Evolutionary conservation across 2,888 invertebrate genomes (phyloP), one percentile per base, ranked within the genome.

Genomic region (Sarcophaga subvicina): DNA sequence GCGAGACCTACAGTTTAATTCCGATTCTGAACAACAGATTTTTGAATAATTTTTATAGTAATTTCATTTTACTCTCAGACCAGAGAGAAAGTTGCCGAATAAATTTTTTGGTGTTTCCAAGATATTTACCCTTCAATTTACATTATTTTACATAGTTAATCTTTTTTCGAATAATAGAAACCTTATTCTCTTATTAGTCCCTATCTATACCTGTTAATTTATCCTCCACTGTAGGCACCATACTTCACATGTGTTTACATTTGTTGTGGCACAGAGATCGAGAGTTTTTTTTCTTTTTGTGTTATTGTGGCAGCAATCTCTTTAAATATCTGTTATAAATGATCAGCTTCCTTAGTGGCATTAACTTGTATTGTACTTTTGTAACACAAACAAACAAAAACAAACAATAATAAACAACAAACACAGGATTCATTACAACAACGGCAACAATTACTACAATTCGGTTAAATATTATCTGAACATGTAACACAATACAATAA

Each of bases 291-390:
- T 79, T 54, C 37, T 37, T 45, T 25, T 67, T 6, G n/a, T 54
- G 59, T 25, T 37, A 10, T 37, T 37, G 10, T 37, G 12, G 54
- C 17, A 54, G 12, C 17, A 54, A 12, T 54, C 54, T 72, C 25
- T 75, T 87, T 87, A 84, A 70, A 45, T 82, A 84, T 87, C 87
- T 85, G 78, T 63, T 71, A 87, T 79, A 84, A 80, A 82, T 85
- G 85, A 87, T 87, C 87, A 87, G 87, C 85, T 85, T 87, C 84
- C 84, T 84, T 84, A 87, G 84, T 85, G 82, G 82, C 81, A 87
- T 85, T 85, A 78, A 83, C 83, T 83, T 78, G 66, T 78, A 78
- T 73, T 73, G 72, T 83, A 83, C 54, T 67, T 67, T 83, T 83
- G 78, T 73, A 78, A 78, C 82, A 71, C 70, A 62, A n/a, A 64